Conservation (phyloP, 2,113 vertebrate species). For the Leucoraja erinaceus region DNA sequence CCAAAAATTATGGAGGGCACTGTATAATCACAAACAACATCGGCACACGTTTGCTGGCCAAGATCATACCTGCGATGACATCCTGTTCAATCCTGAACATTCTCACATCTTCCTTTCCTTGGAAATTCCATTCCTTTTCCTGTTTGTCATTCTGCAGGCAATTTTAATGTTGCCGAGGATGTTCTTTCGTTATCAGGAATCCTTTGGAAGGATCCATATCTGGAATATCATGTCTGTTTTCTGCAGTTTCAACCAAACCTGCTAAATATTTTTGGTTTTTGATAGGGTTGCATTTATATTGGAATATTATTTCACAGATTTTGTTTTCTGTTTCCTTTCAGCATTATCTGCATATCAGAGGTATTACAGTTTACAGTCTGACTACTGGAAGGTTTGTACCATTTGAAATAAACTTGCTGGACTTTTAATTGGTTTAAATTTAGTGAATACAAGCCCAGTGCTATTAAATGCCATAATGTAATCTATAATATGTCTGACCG, state of each 20-base stretch:
- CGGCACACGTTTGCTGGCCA: too few species aligned
- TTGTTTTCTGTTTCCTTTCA: conserved; percentile 49
- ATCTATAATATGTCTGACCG: too few species aligned
- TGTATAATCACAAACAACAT: too few species aligned
- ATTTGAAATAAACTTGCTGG: not conserved
- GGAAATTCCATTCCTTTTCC: not conserved
- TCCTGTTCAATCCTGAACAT: not conserved
- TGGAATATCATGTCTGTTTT: not conserved
- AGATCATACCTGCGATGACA: not conserved
- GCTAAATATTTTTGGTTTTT: not conserved
- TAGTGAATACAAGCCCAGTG: not conserved
- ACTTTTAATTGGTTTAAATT: not conserved
- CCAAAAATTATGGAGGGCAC: too few species aligned
- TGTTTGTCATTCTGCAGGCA: not conserved
- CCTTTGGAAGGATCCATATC: not conserved
- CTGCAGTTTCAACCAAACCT: not conserved
- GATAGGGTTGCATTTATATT: not conserved
- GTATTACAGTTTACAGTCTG: conserved; percentile 99
- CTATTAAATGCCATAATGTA: too few species aligned
- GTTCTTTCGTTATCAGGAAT: not conserved
- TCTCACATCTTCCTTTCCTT: not conserved
- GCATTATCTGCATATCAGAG: conserved; percentile 99
- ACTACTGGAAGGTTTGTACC: conserved; percentile 97
- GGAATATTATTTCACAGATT: not conserved
- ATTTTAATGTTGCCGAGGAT: not conserved